Conservation (phyloP, 2,888 invertebrate genomes). For the Deilephila porcellus region DNA sequence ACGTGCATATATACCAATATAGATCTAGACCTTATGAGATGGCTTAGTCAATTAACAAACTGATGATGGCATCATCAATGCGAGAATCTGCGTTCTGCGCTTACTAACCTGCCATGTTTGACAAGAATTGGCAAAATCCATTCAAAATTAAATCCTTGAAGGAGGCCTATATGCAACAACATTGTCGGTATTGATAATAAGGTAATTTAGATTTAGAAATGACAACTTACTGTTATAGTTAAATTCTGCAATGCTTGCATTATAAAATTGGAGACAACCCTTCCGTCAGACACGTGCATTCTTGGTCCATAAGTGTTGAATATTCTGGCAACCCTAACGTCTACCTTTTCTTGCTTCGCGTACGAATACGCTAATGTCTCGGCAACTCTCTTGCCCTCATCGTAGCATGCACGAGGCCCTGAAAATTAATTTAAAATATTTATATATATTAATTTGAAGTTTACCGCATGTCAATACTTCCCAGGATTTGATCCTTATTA, state of each 20-base stretch:
- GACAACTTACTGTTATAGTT: slow-evolving; percentile 92
- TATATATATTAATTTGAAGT: too few relatives aligned
- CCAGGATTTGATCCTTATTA: too few relatives aligned
- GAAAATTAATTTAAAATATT: slow-evolving; percentile 39
- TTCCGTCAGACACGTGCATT: slow-evolving; percentile 99
- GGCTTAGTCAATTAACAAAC: too few relatives aligned
- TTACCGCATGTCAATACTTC: too few relatives aligned
- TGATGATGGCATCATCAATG: too few relatives aligned
- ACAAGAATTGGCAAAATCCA: too few relatives aligned
- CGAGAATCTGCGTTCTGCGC: too few relatives aligned
- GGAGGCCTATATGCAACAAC: neutral
- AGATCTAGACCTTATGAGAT: too few relatives aligned
- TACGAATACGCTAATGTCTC: slow-evolving; percentile 98
- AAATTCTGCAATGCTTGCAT: slow-evolving; percentile 97
- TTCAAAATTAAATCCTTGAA: neutral
- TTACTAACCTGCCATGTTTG: too few relatives aligned
- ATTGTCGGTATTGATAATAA: too few relatives aligned
- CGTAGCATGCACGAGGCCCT: slow-evolving; percentile 98
- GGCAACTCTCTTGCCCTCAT: slow-evolving; percentile 99
- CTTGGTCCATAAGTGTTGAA: slow-evolving; percentile 99
- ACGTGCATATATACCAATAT: too few relatives aligned
- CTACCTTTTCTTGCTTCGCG: slow-evolving; percentile 97
- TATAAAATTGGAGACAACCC: slow-evolving; percentile 99
- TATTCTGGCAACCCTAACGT: slow-evolving; percentile 98
- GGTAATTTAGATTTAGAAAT: neutral